A percentile compares a stretch with the other conserved stretches of the same genome.
These are phyloP conservation scores for Halichoeres trimaculatus DNA, from an alignment of 2,113 vertebrate species.

Conservation along the genomic window DNA sequence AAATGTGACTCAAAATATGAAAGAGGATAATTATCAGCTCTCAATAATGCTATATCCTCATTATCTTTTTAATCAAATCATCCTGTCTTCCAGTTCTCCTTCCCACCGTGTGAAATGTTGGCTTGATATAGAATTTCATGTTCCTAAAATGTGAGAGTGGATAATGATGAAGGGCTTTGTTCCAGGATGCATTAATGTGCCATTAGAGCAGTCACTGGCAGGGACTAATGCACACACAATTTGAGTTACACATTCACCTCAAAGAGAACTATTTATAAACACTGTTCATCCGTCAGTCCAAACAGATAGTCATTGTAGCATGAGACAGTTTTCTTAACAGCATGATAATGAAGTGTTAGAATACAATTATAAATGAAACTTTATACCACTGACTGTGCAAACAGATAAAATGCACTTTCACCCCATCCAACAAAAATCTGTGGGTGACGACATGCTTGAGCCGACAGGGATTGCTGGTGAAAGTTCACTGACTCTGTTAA, in stretches of 20 bases:
- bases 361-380: neutral
- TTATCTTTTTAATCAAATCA: constrained; percentile 61
- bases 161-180: constrained; percentile 56
- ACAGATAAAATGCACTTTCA: too few relatives aligned
- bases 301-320: constrained; percentile 11
- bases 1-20: constrained; percentile 36
- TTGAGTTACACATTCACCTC: constrained; percentile 25
- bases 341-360: neutral
- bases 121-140: constrained; percentile 48
- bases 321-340: constrained; percentile 12
- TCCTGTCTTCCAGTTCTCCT: constrained; percentile 28
- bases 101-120: constrained; percentile 43
- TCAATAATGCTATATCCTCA: constrained; percentile 34
- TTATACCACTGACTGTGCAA: too few relatives aligned
- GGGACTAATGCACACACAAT: constrained; percentile 22
- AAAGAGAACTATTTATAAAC: constrained; percentile 37
- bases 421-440: too few relatives aligned
- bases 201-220: constrained; percentile 40
- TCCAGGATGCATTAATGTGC: constrained; percentile 45
- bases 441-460: too few relatives aligned
- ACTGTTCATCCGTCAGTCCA: constrained; percentile 13
- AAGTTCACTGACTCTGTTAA: too few relatives aligned
- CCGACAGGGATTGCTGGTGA: too few relatives aligned
- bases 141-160: constrained; percentile 37
- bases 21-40: constrained; percentile 31